These are phyloP conservation scores for Agrotis clavis DNA, from an alignment of 2,888 invertebrate species.

Conservation along the genomic window DNA sequence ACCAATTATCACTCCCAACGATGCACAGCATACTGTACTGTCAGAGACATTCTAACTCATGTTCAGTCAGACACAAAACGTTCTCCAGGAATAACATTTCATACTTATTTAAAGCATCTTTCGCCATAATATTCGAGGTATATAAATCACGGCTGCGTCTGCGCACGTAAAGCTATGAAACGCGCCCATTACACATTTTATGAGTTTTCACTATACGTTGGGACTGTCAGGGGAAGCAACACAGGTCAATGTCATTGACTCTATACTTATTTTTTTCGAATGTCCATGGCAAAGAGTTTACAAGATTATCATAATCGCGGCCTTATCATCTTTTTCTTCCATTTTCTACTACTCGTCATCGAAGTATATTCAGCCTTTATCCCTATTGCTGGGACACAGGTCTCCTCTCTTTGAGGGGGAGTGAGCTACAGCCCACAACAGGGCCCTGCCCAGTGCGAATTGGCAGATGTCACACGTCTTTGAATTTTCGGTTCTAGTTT, in stretches of 20 bases:
- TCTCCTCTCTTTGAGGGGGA: too few relatives aligned
- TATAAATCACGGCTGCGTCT: slow-evolving; percentile 50
- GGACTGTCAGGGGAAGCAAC: background rate
- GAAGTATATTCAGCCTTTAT: too few relatives aligned
- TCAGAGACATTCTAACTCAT: background rate
- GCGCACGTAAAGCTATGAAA: slow-evolving; percentile 39
- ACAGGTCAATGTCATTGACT: slow-evolving; percentile 14
- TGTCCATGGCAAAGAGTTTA: too few relatives aligned
- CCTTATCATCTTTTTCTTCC: too few relatives aligned
- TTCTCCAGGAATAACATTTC: slow-evolving; percentile 25
- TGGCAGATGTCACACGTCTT: too few relatives aligned
- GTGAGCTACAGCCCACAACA: too few relatives aligned
- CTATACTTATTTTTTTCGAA: too few relatives aligned
- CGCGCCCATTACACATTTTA: slow-evolving; percentile 37
- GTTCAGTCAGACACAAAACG: slow-evolving; percentile 8
- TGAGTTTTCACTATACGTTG: slow-evolving; percentile 22
- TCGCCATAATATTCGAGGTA: slow-evolving; percentile 31
- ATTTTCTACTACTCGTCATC: too few relatives aligned
- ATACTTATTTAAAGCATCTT: slow-evolving; percentile 40
- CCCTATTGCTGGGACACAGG: too few relatives aligned
- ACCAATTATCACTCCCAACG: background rate
- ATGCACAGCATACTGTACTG: background rate
- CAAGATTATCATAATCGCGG: too few relatives aligned
- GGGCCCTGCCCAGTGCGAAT: too few relatives aligned
- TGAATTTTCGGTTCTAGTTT: too few relatives aligned